Evolutionary conservation across 2,888 invertebrate genomes (phyloP), one percentile per base, ranked within the genome.

Genomic region (Hemistola chrysoprasaria): DNA sequence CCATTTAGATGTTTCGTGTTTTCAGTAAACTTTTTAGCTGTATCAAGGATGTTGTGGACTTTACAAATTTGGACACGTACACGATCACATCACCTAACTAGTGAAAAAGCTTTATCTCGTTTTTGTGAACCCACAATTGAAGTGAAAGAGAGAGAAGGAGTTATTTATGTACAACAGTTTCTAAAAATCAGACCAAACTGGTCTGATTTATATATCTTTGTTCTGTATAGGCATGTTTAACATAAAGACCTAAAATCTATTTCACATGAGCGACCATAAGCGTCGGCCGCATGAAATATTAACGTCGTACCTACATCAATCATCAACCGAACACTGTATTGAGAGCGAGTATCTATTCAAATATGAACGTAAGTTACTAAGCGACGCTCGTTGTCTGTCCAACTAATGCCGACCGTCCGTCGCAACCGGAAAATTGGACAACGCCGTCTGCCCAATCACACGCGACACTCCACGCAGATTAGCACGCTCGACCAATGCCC

Each of bases 401-500:
- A 77, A 79, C 81, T 83, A 82, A 79, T 83, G 76, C 70, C 65
- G 56, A 53, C 38, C 34, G 31, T 30, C 65, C 66, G 71, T 73
- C 67, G 77, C 71, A 51, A 77, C 84, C 83, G 86, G 86, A 86
- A 87, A 87, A 88, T 88, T 87, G 87, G 79, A 86, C 85, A 78
- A 71, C 75, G 71, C 65, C 72, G 80, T 77, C 78, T 79, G 78
- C 71, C 83, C 86, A 87, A 88, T 88, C 87, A 86, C 75, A 85
- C 74, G 83, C 83, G 83, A 84, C 85, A 81, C 83, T 80, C 85
- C 69, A 81, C 80, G 80, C 83, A 86, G 85, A 88, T 88, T 87
- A 85, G 87, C 78, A 73, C 76, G 74, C 69, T 81, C 78, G 68
- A 67, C 77, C 78, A 78, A 71, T 71, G 72, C 66, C 72, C 72